Base-by-base conservation (phyloP, 2,113 vertebrate genomes). In the Crotalus viridis region DNA sequence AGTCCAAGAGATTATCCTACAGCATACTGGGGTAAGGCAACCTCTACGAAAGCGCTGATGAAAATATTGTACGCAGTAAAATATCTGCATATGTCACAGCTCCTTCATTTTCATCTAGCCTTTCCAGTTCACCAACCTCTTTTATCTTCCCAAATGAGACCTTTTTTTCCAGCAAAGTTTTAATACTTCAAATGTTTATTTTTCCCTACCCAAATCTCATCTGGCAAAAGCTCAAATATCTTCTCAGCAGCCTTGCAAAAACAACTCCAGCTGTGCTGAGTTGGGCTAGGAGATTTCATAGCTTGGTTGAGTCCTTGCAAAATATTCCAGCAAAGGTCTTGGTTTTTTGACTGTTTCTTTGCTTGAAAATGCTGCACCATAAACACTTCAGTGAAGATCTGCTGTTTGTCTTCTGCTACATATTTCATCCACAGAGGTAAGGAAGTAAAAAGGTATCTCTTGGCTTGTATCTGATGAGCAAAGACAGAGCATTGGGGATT, bases 401-500 rank as follows among this genome's bases (percentile, higher is more conserved):
- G 98, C 4, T 99, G 96, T 94, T 99, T 99, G 95, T 99, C 99
- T 59, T 99, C 98, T 0, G 98, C 96, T 17, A 99, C 97, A 0
- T 99, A 98, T 94, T 98, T 99, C 98, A 99, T 98, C 99, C 99
- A 99, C 15, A 95, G 57, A 24, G 98, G 95, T 22, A 98, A 87
- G 6, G 97, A 98, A 1, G 92, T 94, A 21, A 98, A 98, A 92
- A 99, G 98, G 92, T 98, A 97, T 85, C 97, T 97, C 93, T 98
- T 97, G 0, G 97, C 98, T 94, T 96, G 97, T 9, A 94, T 21
- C 99, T 99, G 95, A 88, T 97, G 93, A 95, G 3, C 19, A 94
- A 96, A 97, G 26, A 93, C 9, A 93, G 17, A 26, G 8, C 10
- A 57, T 87, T 17, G 91, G 10, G 57, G 33, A 48, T 2, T 21